These are phyloP conservation scores for Drosophila pruinosa DNA, from an alignment of 1,140 invertebrate genomes.

Conservation along the genomic window DNA sequence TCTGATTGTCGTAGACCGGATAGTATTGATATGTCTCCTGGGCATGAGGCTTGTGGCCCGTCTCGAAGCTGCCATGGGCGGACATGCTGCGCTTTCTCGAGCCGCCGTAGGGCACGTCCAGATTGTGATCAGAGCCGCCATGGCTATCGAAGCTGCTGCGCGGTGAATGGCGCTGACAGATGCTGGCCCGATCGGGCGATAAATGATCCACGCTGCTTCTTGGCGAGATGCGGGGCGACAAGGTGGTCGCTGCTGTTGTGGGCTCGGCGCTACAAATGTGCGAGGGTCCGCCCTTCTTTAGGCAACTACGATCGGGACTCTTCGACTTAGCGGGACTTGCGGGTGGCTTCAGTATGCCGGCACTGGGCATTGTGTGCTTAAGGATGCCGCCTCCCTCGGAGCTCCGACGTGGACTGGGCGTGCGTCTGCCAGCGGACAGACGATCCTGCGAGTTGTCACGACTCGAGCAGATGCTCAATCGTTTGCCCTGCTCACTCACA, in stretches of 20 bases:
- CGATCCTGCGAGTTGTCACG: constrained; percentile 80
- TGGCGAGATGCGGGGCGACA: constrained; percentile 75
- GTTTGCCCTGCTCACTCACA: constrained; percentile 75
- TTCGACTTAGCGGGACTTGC: constrained; percentile 76
- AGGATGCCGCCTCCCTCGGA: constrained; percentile 79
- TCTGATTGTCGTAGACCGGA: constrained; percentile 81
- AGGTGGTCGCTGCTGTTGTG: background rate
- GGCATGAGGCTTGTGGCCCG: constrained; percentile 35
- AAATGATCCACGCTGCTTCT: constrained; percentile 75
- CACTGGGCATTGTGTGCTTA: constrained; percentile 60
- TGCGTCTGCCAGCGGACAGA: constrained; percentile 63
- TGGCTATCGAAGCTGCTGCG: constrained; percentile 81
- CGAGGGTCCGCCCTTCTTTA: constrained; percentile 74
- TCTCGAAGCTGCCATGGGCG: constrained; percentile 79
- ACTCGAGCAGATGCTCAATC: constrained; percentile 67
- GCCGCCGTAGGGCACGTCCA: constrained; percentile 65
- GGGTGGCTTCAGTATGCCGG: constrained; percentile 73
- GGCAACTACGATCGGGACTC: constrained; percentile 79
- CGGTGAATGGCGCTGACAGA: constrained; percentile 71
- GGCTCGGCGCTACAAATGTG: constrained; percentile 68
- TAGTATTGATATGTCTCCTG: constrained; percentile 82
- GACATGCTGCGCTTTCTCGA: constrained; percentile 75
- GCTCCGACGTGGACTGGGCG: constrained; percentile 72
- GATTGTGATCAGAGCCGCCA: constrained; percentile 69
- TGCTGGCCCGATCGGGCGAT: constrained; percentile 70